phyloP scores from a whole-genome alignment of 2,113 vertebrate species.

The Tympanuchus pallidicinctus region DNA sequence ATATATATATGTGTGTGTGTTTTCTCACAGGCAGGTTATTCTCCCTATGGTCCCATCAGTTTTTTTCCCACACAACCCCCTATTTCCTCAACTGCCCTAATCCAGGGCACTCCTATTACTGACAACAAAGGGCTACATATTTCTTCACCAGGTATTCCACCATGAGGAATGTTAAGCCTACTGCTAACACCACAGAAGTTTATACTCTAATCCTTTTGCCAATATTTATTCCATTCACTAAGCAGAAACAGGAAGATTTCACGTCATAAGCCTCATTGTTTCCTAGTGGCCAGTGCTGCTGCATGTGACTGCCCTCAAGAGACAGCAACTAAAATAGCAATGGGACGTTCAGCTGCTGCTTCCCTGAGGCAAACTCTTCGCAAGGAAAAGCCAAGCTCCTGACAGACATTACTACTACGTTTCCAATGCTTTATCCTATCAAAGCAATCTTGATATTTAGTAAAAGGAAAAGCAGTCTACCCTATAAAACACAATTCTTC shows the following conservation, averaged over 20 bases:
- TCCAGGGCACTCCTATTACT: neutral
- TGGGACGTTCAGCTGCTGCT: neutral
- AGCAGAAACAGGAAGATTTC: neutral
- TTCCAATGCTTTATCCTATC: neutral
- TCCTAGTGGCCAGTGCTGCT: neutral
- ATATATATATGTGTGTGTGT: neutral
- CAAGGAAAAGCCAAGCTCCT: neutral
- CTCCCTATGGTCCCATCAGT: neutral
- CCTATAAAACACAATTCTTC: neutral
- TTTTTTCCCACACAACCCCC: neutral
- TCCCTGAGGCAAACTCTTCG: neutral
- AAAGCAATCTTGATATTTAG: neutral
- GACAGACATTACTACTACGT: accelerated
- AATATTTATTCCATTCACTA: neutral
- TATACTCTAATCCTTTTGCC: neutral
- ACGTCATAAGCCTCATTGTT: neutral
- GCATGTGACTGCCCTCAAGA: neutral
- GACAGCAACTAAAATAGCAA: neutral
- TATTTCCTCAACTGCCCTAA: neutral
- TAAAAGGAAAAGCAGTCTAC: neutral
- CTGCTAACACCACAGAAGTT: neutral
- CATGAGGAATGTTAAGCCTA: neutral
- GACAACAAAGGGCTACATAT: neutral
- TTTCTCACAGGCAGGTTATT: neutral
- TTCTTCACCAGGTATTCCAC: neutral